A percentile compares a stretch with the other conserved stretches of the same genome.
phyloP scores from a whole-genome alignment of 1,140 invertebrate genomes.

The Bemisia tabaci region DNA sequence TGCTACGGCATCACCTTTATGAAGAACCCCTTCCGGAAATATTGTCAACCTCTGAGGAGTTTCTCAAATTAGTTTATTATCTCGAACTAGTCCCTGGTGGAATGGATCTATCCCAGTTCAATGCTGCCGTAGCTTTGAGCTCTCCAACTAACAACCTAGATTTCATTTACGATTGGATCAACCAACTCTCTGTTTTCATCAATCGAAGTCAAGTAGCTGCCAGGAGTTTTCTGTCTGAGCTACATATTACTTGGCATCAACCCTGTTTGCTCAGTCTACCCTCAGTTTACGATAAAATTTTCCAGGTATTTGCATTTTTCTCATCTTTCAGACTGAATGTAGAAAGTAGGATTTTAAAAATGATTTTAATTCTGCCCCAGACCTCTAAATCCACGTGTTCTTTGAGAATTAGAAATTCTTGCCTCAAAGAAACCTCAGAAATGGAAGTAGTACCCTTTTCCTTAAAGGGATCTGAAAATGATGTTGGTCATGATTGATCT shows the following conservation, averaged over 20 bases:
- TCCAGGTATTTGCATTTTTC: constrained; percentile 45
- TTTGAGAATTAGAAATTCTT: too few relatives aligned
- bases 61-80: constrained; percentile 56
- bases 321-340: background rate
- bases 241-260: constrained; percentile 57
- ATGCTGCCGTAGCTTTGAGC: constrained; percentile 45
- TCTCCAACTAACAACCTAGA: constrained; percentile 24
- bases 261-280: constrained; percentile 73
- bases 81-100: constrained; percentile 54
- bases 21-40: constrained; percentile 60
- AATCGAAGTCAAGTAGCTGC: constrained; percentile 38
- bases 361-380: too few relatives aligned
- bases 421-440: too few relatives aligned
- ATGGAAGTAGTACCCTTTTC: too few relatives aligned
- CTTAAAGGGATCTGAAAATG: too few relatives aligned
- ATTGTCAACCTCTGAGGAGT: constrained; percentile 45
- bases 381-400: too few relatives aligned
- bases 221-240: constrained; percentile 47
- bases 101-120: constrained; percentile 44
- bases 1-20: constrained; percentile 76
- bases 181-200: constrained; percentile 42
- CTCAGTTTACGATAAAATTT: constrained; percentile 81
- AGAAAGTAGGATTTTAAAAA: constrained; percentile 4
- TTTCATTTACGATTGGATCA: constrained; percentile 41
- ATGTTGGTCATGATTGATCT: too few relatives aligned